These are phyloP conservation scores for Scaptomyza graminum DNA, from an alignment of 1,140 invertebrate genomes.

Conservation along the genomic window DNA sequence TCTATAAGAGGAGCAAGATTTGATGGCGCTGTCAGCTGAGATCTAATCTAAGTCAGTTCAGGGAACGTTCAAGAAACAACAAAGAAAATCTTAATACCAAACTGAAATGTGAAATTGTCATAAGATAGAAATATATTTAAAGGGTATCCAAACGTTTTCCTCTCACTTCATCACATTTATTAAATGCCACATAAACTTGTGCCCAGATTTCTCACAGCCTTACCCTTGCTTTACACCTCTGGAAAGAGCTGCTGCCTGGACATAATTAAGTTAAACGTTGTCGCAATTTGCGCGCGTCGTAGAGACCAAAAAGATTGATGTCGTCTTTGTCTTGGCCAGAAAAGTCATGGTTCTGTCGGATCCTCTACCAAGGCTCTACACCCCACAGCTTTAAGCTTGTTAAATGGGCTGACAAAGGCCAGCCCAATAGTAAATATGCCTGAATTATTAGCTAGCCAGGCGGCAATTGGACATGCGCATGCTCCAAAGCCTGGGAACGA, in stretches of 20 bases:
- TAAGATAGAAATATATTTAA: background rate
- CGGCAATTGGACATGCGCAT: conserved; percentile 73
- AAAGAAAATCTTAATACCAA: background rate
- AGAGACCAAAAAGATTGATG: conserved; percentile 69
- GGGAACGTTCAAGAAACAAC: background rate
- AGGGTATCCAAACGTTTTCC: background rate
- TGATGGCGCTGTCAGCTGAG: conserved; percentile 12
- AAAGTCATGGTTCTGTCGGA: conserved; percentile 36
- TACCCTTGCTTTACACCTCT: background rate
- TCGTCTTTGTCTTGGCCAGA: conserved; percentile 62
- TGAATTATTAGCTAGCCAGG: conserved; percentile 70
- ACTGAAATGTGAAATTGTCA: too few relatives aligned
- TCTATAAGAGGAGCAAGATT: conserved; percentile 1
- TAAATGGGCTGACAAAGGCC: conserved; percentile 65
- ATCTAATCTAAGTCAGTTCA: conserved; percentile 34
- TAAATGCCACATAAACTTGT: conserved; percentile 48
- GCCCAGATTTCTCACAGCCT: conserved; percentile 20
- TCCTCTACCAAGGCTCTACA: background rate
- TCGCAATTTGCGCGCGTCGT: conserved; percentile 74
- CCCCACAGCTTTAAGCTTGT: conserved; percentile 48
- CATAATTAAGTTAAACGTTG: conserved; percentile 82
- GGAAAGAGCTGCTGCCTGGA: conserved; percentile 28
- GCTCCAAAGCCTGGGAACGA: conserved; percentile 61
- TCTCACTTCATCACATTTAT: conserved; percentile 17
- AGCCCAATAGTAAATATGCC: conserved; percentile 68